Conservation (phyloP, 35 echinoderm and acorn worm species). For the Ophiothrix spiculata region DNA sequence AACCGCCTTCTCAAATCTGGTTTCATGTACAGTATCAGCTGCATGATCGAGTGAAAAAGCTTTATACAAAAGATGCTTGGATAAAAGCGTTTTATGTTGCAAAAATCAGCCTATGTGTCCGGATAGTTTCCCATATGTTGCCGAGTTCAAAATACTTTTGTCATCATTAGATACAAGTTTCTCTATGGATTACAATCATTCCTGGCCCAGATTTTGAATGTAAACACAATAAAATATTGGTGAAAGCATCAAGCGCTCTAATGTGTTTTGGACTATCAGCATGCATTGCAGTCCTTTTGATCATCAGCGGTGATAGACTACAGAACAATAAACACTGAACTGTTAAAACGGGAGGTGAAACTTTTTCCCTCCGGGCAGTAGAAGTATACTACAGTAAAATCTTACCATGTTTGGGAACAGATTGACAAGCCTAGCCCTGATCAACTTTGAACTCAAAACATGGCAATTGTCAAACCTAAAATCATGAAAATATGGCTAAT, state of each 20-base stretch:
- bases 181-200: background rate
- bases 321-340: slow-evolving; percentile 1
- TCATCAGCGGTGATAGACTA: background rate
- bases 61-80: too few species aligned
- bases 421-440: background rate
- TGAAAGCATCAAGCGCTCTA: background rate
- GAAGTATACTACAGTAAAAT: background rate
- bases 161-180: too few species aligned
- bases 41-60: too few species aligned
- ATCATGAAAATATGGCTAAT: too few species aligned
- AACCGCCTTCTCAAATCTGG: too few species aligned
- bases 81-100: too few species aligned
- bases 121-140: too few species aligned
- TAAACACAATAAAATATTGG: background rate
- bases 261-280: background rate
- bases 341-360: background rate
- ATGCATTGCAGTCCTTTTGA: background rate
- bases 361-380: background rate
- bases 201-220: background rate
- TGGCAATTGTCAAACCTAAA: too few species aligned
- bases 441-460: background rate
- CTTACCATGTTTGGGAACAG: background rate
- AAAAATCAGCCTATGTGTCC: too few species aligned
- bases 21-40: too few species aligned
- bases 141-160: too few species aligned